Percentiles rank a stretch among this genome's conserved stretches.
Evolutionary conservation across 1,140 invertebrate species (phyloP).

Genomic region (Drosophila pandora): DNA sequence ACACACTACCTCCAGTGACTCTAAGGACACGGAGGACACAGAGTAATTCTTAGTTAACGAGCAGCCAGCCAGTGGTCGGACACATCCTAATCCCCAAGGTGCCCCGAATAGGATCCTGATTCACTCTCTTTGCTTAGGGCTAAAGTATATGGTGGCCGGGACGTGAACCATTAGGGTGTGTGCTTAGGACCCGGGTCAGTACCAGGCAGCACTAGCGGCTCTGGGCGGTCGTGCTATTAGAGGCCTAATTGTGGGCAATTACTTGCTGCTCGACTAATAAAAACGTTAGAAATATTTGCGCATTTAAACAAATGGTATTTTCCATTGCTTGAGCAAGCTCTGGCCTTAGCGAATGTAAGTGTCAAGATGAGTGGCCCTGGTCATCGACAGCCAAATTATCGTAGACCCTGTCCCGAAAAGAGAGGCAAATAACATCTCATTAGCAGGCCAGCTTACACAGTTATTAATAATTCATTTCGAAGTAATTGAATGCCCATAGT

Average conservation of each 20-base stretch:
- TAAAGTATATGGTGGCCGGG: neutral
- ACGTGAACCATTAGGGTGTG: slow-evolving; percentile 17
- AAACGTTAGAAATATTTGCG: slow-evolving; percentile 81
- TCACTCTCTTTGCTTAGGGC: slow-evolving; percentile 11
- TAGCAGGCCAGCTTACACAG: slow-evolving; percentile 61
- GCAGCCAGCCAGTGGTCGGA: slow-evolving; percentile 74
- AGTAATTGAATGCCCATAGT: slow-evolving; percentile 67
- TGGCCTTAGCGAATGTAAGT: slow-evolving; percentile 70
- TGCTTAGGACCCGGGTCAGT: slow-evolving; percentile 58
- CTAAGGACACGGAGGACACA: slow-evolving; percentile 21
- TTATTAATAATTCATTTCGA: slow-evolving; percentile 77
- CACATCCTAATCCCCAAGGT: slow-evolving; percentile 69
- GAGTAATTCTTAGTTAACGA: slow-evolving; percentile 79
- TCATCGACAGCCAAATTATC: slow-evolving; percentile 20
- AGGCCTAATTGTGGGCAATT: slow-evolving; percentile 78
- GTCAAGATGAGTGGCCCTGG: slow-evolving; percentile 31
- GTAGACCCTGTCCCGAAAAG: slow-evolving; percentile 4
- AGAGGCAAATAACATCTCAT: slow-evolving; percentile 36
- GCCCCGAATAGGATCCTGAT: slow-evolving; percentile 25
- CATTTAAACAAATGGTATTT: slow-evolving; percentile 81
- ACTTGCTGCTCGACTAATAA: slow-evolving; percentile 74
- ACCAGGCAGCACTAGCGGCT: slow-evolving; percentile 7
- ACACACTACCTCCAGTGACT: neutral
- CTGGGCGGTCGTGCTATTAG: slow-evolving; percentile 64
- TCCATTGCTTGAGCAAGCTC: slow-evolving; percentile 29